Evolutionary conservation across 2,113 vertebrate genomes (phyloP), one percentile per base, ranked within the genome.

Genomic region (Vidua macroura): DNA sequence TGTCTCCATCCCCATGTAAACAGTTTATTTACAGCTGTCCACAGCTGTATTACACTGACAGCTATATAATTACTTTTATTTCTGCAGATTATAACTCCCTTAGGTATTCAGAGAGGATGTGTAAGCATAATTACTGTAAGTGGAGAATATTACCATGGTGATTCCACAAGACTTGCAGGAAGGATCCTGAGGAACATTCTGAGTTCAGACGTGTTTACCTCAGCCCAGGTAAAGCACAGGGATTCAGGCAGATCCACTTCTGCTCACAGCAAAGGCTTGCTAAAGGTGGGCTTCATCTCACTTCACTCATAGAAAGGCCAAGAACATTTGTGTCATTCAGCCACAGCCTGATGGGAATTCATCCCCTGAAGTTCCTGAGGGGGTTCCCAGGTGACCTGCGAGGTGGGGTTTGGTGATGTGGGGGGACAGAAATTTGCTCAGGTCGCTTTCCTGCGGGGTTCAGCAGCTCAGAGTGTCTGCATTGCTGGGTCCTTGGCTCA

Each of bases 111-210:
- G 83, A 55, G 41, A 68, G 31, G 25, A 81, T 77, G 41, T 76
- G 41, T 22, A 55, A 83, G 33, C 16, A 10, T 55, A 53, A 83
- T 92, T 93, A 72, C 52, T 78, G 52, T 35, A 81, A 88, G 43
- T 59, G 68, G 88, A 88, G 60, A 77, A 60, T 35, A 96, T 90
- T 92, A 39, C 75, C 82, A 81, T 78, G 79, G 70, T 83, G 88
- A 91, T 86, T 66, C 60, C 69, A 39, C 1, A 2, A 68, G 64
- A 15, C 15, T 74, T 85, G 18, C 15, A 49, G 75, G 55, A 80
- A 83, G 44, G 68, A 43, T 59, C 41, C 68, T 88, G 43, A 49
- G 83, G 59, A 80, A 52, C 6, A 6, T 23, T 4, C 22, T 24
- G 59, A 59, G 19, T 30, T 52, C 30, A 13, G 30, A 48, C 56